These are phyloP conservation scores for Plebejus melissa DNA, from an alignment of 2,888 invertebrate species.

Conservation along the genomic window DNA sequence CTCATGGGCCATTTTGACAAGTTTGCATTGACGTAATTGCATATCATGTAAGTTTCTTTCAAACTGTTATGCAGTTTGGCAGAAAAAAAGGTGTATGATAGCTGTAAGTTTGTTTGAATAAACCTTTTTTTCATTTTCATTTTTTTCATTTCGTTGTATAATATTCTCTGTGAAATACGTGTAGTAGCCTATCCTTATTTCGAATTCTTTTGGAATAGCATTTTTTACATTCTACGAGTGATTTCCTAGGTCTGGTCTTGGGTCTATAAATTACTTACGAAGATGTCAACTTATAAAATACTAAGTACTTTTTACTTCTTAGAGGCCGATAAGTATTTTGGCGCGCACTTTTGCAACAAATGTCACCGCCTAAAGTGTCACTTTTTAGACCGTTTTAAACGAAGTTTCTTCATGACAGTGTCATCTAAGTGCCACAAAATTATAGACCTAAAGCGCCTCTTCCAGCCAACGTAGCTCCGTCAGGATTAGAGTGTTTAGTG, in stretches of 20 bases:
- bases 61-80: no score
- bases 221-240: neutral
- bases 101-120: no score
- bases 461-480: neutral
- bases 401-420: neutral
- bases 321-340: neutral
- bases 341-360: neutral
- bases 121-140: no score
- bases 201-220: neutral
- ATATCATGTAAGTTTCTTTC: neutral
- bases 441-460: neutral
- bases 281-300: no score
- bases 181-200: neutral
- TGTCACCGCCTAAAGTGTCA: neutral
- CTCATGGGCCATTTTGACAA: neutral
- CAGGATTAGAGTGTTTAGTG: conserved; percentile 25
- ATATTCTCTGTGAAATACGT: neutral
- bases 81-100: no score
- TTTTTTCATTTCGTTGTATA: no score
- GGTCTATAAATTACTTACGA: no score
- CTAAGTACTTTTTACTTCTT: neutral
- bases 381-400: neutral
- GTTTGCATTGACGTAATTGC: neutral
- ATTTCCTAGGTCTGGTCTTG: no score
- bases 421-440: no score